Conservation (phyloP, 37 sponge, comb jelly and placozoan species). For the Cliona cf. orientalis region DNA sequence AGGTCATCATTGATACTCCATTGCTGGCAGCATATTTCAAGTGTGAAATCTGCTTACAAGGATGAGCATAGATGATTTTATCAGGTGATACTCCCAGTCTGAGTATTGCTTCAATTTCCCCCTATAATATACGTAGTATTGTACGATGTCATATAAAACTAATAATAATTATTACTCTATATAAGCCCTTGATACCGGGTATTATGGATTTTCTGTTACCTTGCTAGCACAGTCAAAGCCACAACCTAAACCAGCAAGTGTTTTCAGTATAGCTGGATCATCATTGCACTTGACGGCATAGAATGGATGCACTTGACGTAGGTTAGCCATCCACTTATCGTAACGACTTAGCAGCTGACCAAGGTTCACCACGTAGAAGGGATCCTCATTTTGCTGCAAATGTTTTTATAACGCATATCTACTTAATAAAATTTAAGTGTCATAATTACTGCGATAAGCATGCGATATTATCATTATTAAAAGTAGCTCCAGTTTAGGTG, state of each 20-base stretch:
- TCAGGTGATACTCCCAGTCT: constrained; percentile 63
- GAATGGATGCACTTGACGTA: constrained; percentile 78
- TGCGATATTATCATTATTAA: no score
- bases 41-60: constrained; percentile 90
- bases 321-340: constrained; percentile 59
- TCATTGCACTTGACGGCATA: constrained; percentile 95
- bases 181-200: background rate
- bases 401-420: no score
- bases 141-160: no score
- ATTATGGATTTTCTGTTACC: constrained; percentile 12
- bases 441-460: no score
- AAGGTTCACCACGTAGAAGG: constrained; percentile 77
- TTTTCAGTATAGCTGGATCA: constrained; percentile 68
- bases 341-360: constrained; percentile 46
- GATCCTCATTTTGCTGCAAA: constrained; percentile 75
- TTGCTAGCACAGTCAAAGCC: constrained; percentile 97
- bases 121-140: constrained; percentile 8
- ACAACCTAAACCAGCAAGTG: constrained; percentile 73
- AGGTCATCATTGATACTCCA: constrained; percentile 86
- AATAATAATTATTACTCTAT: no score
- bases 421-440: no score
- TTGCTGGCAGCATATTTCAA: constrained; percentile 78
- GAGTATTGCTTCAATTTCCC: constrained; percentile 70
- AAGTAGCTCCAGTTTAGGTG: no score
- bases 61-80: constrained; percentile 91